A percentile compares a stretch with the other conserved stretches of the same genome.
These are phyloP conservation scores for Pundamilia nyererei DNA, from an alignment of 2,113 vertebrate species.

Conservation along the genomic window DNA sequence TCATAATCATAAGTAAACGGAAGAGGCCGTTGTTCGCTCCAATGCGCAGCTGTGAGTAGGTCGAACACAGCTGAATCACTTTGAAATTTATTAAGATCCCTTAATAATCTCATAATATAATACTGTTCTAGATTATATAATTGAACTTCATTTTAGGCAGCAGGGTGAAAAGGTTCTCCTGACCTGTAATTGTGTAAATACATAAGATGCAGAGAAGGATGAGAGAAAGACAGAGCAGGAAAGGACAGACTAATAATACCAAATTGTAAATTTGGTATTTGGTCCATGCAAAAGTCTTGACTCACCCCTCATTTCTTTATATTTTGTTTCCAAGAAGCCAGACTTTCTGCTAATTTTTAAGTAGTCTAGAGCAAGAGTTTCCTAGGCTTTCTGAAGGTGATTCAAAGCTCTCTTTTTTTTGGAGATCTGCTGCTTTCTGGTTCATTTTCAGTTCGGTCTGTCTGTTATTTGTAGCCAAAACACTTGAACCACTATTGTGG, in stretches of 20 bases:
- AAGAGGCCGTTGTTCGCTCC: not conserved
- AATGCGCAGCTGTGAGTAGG: not conserved
- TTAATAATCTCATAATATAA: not conserved
- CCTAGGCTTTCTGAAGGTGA: not conserved
- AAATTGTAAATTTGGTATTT: not conserved
- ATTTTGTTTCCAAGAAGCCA: not conserved
- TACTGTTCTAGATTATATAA: not conserved
- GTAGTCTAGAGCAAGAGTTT: not conserved
- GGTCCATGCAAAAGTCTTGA: not conserved
- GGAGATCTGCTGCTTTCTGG: not conserved
- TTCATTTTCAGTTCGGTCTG: not conserved
- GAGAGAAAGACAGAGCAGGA: not conserved
- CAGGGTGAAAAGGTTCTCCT: not conserved
- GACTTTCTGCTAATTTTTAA: not conserved
- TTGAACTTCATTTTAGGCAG: not conserved
- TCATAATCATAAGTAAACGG: not conserved
- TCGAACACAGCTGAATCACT: not conserved
- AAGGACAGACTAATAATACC: not conserved
- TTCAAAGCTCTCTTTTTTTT: not conserved
- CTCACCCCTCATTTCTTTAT: not conserved
- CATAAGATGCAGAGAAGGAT: not conserved
- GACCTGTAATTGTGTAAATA: not conserved
- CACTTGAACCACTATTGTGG: not conserved
- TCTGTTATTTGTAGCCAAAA: not conserved
- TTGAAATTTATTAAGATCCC: not conserved